Percentiles rank a stretch among this genome's conserved stretches.
Evolutionary conservation across 2,797 vertebrate genomes (phyloP).

Genomic region (Gallinago solitaria): DNA sequence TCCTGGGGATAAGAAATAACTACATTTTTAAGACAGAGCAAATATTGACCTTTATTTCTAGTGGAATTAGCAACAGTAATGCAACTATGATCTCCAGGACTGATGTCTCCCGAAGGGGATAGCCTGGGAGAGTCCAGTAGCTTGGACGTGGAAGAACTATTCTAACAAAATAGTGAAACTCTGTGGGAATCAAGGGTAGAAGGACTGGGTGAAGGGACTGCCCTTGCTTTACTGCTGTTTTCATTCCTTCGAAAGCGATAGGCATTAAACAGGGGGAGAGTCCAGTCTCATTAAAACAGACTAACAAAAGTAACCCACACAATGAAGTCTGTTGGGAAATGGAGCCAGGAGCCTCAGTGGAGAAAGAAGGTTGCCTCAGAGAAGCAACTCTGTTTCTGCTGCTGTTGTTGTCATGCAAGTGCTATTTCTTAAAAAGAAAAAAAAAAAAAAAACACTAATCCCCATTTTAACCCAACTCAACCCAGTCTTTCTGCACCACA

Average conservation of each 20-base stretch:
- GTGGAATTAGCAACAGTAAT: neutral
- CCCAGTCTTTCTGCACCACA: neutral
- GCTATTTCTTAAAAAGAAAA: neutral
- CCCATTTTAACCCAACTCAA: neutral
- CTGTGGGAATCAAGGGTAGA: neutral
- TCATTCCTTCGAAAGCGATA: neutral
- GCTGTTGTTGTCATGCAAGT: neutral
- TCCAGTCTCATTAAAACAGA: constrained; percentile 12
- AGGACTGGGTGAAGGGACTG: neutral
- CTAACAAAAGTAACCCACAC: constrained; percentile 28
- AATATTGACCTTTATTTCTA: neutral
- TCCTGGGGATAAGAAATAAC: neutral
- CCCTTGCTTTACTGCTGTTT: neutral
- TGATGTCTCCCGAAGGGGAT: neutral
- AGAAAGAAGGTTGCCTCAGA: neutral
- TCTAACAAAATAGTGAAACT: neutral
- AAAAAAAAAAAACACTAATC: neutral
- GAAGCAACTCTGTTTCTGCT: neutral
- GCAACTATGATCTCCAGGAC: neutral
- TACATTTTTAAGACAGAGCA: neutral
- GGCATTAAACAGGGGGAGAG: neutral
- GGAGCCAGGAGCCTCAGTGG: neutral
- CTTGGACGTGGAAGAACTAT: neutral
- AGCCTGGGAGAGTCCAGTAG: neutral
- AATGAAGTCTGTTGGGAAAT: constrained; percentile 29